These are phyloP conservation scores for Wiebesia pumilae DNA, from an alignment of 1,140 invertebrate genomes.

Conservation along the genomic window DNA sequence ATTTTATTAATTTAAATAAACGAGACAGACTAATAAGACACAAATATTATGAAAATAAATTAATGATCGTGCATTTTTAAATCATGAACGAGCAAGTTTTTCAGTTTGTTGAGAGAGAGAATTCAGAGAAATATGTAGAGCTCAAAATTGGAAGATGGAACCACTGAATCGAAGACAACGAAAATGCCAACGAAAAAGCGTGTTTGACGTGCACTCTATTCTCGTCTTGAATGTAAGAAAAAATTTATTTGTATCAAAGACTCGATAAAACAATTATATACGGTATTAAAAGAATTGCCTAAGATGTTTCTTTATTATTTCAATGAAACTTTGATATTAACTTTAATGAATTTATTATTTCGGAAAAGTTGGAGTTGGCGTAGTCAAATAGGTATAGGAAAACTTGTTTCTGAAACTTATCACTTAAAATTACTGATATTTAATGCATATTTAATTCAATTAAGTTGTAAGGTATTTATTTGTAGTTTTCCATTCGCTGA, in stretches of 20 bases:
- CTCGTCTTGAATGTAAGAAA: slow-evolving; percentile 30
- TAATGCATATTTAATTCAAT: too few relatives aligned
- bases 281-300: neutral
- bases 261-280: slow-evolving; percentile 22
- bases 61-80: too few relatives aligned
- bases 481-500: too few relatives aligned
- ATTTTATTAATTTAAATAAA: too few relatives aligned
- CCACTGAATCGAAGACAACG: slow-evolving; percentile 25
- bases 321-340: slow-evolving; percentile 12
- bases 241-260: slow-evolving; percentile 3
- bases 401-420: neutral
- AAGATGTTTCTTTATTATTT: slow-evolving; percentile 9
- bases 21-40: too few relatives aligned
- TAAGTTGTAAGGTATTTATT: too few relatives aligned
- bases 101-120: neutral
- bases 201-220: slow-evolving; percentile 11
- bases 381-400: slow-evolving; percentile 10
- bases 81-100: too few relatives aligned
- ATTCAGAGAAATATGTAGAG: neutral
- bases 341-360: slow-evolving; percentile 21
- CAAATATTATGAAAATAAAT: too few relatives aligned
- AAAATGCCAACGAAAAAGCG: slow-evolving; percentile 38
- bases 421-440: neutral
- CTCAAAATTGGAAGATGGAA: neutral
- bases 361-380: slow-evolving; percentile 2